Conservation (phyloP, 1,140 invertebrate genomes). For the Steinernema khuongi region DNA sequence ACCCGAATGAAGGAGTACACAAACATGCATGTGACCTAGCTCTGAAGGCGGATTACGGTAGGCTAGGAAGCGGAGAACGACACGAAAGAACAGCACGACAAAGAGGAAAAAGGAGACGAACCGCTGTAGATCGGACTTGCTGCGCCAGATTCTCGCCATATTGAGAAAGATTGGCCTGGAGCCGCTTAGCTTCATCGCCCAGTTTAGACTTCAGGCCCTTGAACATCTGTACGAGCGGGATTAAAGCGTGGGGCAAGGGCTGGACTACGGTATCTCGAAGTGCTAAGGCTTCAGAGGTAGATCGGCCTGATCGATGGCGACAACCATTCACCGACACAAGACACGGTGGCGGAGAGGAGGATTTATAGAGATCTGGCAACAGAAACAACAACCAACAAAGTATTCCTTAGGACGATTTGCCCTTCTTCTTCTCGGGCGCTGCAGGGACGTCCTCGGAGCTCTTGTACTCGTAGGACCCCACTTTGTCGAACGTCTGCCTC, state of each 20-base stretch:
- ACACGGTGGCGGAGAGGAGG: background rate
- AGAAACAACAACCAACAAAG: background rate
- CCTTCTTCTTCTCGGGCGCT: background rate
- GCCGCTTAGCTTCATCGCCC: background rate
- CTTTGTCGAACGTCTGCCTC: background rate
- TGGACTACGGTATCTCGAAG: too few species aligned
- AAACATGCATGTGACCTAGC: constrained; percentile 1
- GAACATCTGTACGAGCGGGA: background rate
- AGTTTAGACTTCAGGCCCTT: constrained; percentile 10
- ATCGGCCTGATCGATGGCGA: too few species aligned
- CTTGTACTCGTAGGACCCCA: background rate
- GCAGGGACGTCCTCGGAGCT: background rate
- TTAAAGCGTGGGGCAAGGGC: too few species aligned
- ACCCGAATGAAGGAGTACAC: background rate
- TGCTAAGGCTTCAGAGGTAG: too few species aligned
- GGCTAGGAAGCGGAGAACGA: background rate
- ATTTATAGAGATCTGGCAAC: background rate
- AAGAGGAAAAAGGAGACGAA: background rate
- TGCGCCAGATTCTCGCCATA: background rate
- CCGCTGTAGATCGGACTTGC: background rate
- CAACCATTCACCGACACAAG: too few species aligned
- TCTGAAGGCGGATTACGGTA: constrained; percentile 6
- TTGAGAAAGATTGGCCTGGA: background rate
- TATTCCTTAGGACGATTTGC: background rate
- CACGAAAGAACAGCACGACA: background rate